Conservation (phyloP, 2,113 vertebrate species). For the Stigmatopora nigra region DNA sequence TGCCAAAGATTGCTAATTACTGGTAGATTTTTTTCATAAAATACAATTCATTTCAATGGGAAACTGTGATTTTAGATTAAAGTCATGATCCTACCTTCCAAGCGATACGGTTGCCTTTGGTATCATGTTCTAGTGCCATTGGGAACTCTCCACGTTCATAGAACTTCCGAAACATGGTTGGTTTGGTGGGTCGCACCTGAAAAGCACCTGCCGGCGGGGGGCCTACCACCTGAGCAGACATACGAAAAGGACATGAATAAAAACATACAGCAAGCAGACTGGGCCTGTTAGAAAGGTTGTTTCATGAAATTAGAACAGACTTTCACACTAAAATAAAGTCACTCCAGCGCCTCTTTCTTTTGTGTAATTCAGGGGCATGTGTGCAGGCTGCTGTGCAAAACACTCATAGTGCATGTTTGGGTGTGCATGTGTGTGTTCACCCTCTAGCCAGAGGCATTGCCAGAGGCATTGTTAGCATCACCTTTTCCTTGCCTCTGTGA, state of each 20-base stretch:
- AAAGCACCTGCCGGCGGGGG: slow-evolving; percentile 83
- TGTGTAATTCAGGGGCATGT: slow-evolving; percentile 51
- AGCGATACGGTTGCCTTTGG: slow-evolving; percentile 80
- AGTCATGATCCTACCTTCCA: slow-evolving; percentile 81
- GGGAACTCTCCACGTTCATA: slow-evolving; percentile 90
- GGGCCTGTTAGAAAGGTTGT: slow-evolving; percentile 32
- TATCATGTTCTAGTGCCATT: slow-evolving; percentile 78
- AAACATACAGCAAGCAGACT: slow-evolving; percentile 13
- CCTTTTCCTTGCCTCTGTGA: slow-evolving; percentile 53
- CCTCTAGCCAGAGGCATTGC: slow-evolving; percentile 54
- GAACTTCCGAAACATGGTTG: slow-evolving; percentile 83
- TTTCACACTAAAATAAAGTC: slow-evolving; percentile 42
- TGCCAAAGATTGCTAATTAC: too few species aligned
- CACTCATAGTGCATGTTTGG: slow-evolving; percentile 25
- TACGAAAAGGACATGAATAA: slow-evolving; percentile 16
- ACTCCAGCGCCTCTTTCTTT: slow-evolving; percentile 37
- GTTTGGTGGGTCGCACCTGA: slow-evolving; percentile 77
- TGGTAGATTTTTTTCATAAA: too few species aligned
- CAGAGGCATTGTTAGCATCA: slow-evolving; percentile 56
- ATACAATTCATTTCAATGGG: background rate
- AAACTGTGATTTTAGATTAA: background rate
- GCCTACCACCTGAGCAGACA: slow-evolving; percentile 74
- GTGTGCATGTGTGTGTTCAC: slow-evolving; percentile 31
- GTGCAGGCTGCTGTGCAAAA: slow-evolving; percentile 42
- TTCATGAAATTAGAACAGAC: slow-evolving; percentile 55